Conservation (phyloP, 2,888 invertebrate species). For the Mythimna lalbum region DNA sequence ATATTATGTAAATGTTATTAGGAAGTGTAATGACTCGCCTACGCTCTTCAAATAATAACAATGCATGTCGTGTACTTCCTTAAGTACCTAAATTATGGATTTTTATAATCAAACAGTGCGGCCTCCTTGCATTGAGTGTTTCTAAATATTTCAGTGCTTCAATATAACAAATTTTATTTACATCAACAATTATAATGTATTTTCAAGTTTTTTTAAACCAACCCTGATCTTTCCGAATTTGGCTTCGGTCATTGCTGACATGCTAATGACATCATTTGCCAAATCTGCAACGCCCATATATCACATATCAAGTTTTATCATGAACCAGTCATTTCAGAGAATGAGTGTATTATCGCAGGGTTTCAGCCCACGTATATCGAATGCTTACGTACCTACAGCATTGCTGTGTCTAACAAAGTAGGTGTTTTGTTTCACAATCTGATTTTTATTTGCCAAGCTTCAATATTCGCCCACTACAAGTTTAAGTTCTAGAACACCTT, state of each 20-base stretch:
- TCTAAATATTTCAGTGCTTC: not conserved
- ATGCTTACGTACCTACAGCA: constrained; percentile 54
- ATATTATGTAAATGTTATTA: constrained; percentile 56
- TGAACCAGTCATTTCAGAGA: constrained; percentile 54
- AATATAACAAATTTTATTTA: not conserved
- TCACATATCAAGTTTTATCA: constrained; percentile 59
- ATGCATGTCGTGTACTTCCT: constrained; percentile 39
- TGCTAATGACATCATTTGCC: constrained; percentile 67
- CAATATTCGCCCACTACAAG: constrained; percentile 49
- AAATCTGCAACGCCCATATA: constrained; percentile 54
- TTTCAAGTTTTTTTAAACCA: constrained; percentile 27
- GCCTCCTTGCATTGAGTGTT: not conserved
- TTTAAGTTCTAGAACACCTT: constrained; percentile 42
- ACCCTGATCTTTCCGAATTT: constrained; percentile 68
- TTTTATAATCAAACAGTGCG: not conserved
- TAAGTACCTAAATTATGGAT: constrained; percentile 4
- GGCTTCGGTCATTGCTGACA: constrained; percentile 41
- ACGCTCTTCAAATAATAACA: constrained; percentile 42
- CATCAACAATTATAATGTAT: not conserved
- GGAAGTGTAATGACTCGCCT: constrained; percentile 55
- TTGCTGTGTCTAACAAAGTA: constrained; percentile 55
- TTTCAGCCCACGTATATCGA: constrained; percentile 63
- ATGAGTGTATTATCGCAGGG: constrained; percentile 47
- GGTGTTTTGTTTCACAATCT: constrained; percentile 54
- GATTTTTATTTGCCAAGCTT: constrained; percentile 56